phyloP scores from a whole-genome alignment of 2,113 vertebrate genomes.

The Madoqua kirkii region DNA sequence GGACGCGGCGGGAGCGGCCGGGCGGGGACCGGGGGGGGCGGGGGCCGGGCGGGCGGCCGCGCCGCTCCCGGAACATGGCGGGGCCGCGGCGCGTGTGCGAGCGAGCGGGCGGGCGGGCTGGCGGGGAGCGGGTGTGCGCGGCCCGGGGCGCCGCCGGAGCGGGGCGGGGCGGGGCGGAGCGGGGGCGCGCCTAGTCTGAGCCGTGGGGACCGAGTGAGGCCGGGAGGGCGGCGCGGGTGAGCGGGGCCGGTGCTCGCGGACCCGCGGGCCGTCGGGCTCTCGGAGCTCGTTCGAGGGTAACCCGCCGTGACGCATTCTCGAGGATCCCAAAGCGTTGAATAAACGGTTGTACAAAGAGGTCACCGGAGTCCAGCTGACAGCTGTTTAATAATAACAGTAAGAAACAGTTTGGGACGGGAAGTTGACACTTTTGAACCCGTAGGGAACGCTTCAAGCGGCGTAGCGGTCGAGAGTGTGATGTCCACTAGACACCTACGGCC shows the following conservation, averaged over 20 bases:
- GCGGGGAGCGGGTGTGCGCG: neutral
- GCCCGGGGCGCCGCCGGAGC: neutral
- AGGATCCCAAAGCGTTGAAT: slow-evolving; percentile 43
- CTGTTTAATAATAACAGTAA: slow-evolving; percentile 25
- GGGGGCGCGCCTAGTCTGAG: neutral
- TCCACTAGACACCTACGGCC: neutral
- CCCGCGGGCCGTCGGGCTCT: neutral
- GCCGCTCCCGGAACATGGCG: slow-evolving; percentile 68
- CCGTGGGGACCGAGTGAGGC: neutral
- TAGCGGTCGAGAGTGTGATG: neutral
- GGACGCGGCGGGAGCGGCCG: neutral
- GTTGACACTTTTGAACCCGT: neutral
- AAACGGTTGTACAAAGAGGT: slow-evolving; percentile 48
- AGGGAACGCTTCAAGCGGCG: neutral
- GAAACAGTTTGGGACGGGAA: neutral
- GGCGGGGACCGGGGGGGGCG: neutral
- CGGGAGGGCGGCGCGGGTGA: neutral
- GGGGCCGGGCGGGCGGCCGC: neutral
- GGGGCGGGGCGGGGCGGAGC: neutral
- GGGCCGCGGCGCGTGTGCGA: slow-evolving; percentile 35
- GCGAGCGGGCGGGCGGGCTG: too few relatives aligned
- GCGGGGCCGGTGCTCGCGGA: neutral
- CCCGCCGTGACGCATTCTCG: neutral
- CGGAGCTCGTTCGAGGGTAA: neutral
- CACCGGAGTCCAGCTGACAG: slow-evolving; percentile 50